These are phyloP conservation scores for Nineta flava DNA, from an alignment of 2,888 invertebrate genomes.

Conservation along the genomic window DNA sequence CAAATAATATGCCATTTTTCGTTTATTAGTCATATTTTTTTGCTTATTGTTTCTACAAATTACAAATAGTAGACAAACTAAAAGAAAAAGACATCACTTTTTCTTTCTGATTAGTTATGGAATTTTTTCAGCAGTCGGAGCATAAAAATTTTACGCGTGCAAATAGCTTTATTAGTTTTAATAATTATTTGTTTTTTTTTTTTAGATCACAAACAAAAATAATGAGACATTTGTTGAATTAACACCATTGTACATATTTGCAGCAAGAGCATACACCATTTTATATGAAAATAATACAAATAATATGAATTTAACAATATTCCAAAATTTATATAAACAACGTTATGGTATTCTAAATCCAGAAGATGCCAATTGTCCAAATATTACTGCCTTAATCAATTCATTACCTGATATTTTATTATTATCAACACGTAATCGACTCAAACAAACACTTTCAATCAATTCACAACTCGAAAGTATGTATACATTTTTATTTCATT, in stretches of 20 bases:
- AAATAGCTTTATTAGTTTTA: not conserved
- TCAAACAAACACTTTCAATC: slow-evolving; percentile 26
- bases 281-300: slow-evolving; percentile 21
- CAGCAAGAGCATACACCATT: slow-evolving; percentile 24
- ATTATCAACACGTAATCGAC: slow-evolving; percentile 13
- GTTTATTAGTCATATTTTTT: too few relatives aligned
- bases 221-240: slow-evolving; percentile 11
- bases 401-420: slow-evolving; percentile 23
- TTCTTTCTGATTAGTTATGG: too few relatives aligned
- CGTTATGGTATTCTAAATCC: slow-evolving; percentile 22
- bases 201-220: slow-evolving; percentile 1
- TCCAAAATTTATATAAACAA: slow-evolving; percentile 20
- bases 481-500: slow-evolving; percentile 10
- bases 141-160: too few relatives aligned
- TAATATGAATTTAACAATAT: slow-evolving; percentile 17
- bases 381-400: slow-evolving; percentile 22
- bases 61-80: too few relatives aligned
- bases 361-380: slow-evolving; percentile 19
- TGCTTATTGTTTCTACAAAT: too few relatives aligned
- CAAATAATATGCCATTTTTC: too few relatives aligned
- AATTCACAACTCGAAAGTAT: slow-evolving; percentile 31
- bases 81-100: too few relatives aligned
- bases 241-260: slow-evolving; percentile 22
- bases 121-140: too few relatives aligned
- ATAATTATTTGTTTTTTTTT: slow-evolving; percentile 10